phyloP scores from a whole-genome alignment of 2,113 vertebrate genomes.

The Phrynosoma blainvillii region DNA sequence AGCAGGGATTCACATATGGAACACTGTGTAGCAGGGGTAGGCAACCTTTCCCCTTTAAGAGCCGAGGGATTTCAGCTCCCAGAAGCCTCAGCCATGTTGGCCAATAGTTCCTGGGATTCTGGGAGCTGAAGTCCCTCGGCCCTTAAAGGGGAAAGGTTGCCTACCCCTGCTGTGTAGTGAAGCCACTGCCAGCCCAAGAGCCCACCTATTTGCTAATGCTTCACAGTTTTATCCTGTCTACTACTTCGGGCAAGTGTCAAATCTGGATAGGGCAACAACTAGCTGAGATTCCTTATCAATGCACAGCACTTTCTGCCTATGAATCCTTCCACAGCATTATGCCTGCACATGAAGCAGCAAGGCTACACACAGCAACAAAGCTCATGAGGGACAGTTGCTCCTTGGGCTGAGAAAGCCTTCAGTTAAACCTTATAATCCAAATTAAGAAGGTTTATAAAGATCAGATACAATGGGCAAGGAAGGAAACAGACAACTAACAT shows the following conservation, averaged over 20 bases:
- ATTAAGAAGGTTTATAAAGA: neutral
- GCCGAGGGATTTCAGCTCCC: no score
- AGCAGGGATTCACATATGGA: neutral
- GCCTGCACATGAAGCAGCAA: neutral
- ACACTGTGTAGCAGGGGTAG: no score
- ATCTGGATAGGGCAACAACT: neutral
- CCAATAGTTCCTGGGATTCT: no score
- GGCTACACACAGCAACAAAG: neutral
- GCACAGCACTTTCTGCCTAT: neutral
- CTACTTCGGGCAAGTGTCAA: neutral
- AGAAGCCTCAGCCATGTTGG: no score
- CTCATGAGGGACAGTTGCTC: neutral
- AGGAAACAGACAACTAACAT: neutral
- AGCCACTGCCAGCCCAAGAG: no score
- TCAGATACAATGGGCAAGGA: neutral
- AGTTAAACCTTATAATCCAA: neutral
- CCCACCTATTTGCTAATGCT: neutral
- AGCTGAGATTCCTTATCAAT: neutral
- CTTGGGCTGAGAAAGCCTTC: neutral
- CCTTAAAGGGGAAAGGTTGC: no score
- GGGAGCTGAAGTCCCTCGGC: no score
- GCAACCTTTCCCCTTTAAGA: no score
- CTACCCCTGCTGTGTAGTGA: no score
- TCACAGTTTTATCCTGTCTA: neutral
- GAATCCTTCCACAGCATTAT: neutral